Conservation (phyloP, 2,113 vertebrate species). For the Dasyornis broadbenti region DNA sequence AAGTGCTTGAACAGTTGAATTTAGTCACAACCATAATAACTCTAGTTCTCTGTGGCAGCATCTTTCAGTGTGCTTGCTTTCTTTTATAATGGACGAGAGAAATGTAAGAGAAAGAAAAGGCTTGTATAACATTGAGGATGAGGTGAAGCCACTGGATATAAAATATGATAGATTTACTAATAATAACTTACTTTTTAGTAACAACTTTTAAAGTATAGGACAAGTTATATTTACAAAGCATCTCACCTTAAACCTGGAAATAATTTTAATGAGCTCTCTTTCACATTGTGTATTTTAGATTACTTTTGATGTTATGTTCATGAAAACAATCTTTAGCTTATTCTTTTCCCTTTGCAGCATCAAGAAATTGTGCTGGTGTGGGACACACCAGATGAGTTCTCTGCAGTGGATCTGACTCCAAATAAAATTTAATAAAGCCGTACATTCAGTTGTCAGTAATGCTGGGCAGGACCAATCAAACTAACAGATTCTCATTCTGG, state of each 20-base stretch:
- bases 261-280: background rate
- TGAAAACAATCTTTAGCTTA: background rate
- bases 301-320: background rate
- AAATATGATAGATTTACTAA: background rate
- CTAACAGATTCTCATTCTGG: background rate
- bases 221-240: background rate
- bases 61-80: background rate
- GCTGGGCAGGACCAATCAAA: background rate
- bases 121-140: background rate
- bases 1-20: background rate
- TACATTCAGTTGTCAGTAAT: background rate
- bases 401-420: background rate
- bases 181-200: background rate
- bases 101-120: background rate
- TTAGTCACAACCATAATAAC: background rate
- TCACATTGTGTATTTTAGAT: background rate
- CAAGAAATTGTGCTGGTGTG: background rate
- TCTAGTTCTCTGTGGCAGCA: background rate
- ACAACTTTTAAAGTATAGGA: background rate
- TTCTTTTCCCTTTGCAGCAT: background rate
- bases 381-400: background rate
- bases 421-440: background rate
- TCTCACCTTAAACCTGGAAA: background rate
- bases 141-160: background rate
- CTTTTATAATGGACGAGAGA: background rate